Percentiles rank a stretch among this genome's conserved stretches.
Evolutionary conservation across 1,140 invertebrate genomes (phyloP).

Genomic region (Ooceraea biroi): DNA sequence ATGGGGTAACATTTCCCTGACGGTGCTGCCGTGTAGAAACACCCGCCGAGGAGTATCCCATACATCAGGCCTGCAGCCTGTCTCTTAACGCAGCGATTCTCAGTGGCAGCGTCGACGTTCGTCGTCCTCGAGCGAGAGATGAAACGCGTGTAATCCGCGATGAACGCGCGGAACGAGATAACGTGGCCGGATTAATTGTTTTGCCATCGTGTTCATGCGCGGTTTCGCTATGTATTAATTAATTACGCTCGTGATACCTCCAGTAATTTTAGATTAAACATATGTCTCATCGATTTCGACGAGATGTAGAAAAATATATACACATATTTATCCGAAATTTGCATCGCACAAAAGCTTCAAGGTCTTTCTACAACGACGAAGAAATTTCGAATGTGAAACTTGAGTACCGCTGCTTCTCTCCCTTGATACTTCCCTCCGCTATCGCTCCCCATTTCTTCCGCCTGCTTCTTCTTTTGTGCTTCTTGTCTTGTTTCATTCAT

Average conservation of each 20-base stretch:
- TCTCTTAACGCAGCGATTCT: constrained; percentile 62
- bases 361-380: constrained; percentile 14
- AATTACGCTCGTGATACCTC: background rate
- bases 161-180: background rate
- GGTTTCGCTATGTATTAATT: background rate
- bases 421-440: background rate
- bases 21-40: constrained; percentile 75
- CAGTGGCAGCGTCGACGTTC: constrained; percentile 7
- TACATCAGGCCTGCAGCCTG: constrained; percentile 75
- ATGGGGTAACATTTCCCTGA: constrained; percentile 83
- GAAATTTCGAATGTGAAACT: constrained; percentile 27
- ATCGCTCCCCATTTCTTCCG: background rate
- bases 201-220: background rate
- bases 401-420: constrained; percentile 15
- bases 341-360: constrained; percentile 18
- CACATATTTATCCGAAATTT: background rate
- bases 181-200: background rate
- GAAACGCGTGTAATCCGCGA: background rate
- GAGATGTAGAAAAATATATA: constrained; percentile 13
- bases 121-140: background rate
- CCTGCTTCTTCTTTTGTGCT: constrained; percentile 1
- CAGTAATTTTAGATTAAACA: background rate
- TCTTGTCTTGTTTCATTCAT: constrained; percentile 35
- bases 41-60: constrained; percentile 74
- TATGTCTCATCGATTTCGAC: background rate